Base-by-base conservation (phyloP, 2,888 invertebrate species). In the Meghimatium bilineatum region DNA sequence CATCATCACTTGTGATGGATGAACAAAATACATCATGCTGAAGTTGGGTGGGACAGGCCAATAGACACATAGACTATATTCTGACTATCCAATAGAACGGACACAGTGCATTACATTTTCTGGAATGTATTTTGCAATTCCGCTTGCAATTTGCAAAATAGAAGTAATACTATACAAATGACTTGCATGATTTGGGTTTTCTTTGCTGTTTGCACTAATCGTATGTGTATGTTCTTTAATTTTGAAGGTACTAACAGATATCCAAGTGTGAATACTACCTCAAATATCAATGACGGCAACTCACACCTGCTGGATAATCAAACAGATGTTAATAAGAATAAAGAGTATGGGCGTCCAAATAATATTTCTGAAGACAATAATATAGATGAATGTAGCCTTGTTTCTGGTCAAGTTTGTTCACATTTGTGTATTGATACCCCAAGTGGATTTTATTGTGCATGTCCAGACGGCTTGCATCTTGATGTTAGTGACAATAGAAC, bases 341-440 rank as follows among this genome's bases (percentile, higher is more conserved):
- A 44, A 17, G 77, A 32, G 26, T 69, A 26, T 34, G n/a, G n/a
- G 0, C 8, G 29, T 32, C 1, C 44, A 1, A 36, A 10, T 26
- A 23, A 60, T 1, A 14, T 14, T 23, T 38, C 44, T 12, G 66
- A 77, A 5, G 83, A 86, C n/a, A n/a, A n/a, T 52, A 89, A 90
- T 77, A 87, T 90, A 8, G 89, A 92, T 77, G 90, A 91, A 79
- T 93, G 92, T 88, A 85, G 85, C 12, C 78, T 89, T 66, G 94
- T 95, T 87, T 94, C 91, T 1, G 89, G 88, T 23, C 84, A 89
- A 75, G 86, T 93, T 34, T 93, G 93, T 85, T 91, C 91, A 56
- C 93, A 93, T 81, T 87, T 89, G n/a, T 93, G 93, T 86, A 85
- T 92, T 14, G 91, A 92, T 85, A 91, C 91, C 2, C 86, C 90